Evolutionary conservation across 1,140 invertebrate species (phyloP).

Genomic region (Euura lappo): DNA sequence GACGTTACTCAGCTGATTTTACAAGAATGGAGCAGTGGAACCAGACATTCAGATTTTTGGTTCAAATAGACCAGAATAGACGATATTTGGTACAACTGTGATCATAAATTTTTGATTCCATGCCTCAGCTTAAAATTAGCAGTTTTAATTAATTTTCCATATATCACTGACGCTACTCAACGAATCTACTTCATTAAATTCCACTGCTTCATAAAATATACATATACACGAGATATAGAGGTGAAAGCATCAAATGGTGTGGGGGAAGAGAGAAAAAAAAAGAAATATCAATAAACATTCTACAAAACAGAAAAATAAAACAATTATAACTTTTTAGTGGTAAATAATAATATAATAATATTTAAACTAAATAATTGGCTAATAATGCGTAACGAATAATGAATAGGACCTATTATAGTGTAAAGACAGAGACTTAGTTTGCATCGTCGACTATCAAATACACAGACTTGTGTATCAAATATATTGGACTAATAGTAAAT

Average conservation of each 20-base stretch:
- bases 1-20: background rate
- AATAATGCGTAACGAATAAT: background rate
- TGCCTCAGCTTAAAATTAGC: no score
- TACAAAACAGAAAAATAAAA: constrained; percentile 11
- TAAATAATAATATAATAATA: constrained; percentile 8
- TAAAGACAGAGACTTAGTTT: no score
- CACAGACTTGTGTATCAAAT: background rate
- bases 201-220: background rate
- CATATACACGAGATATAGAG: background rate
- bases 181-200: background rate
- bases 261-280: background rate
- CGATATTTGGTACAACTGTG: background rate
- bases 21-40: background rate
- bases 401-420: background rate
- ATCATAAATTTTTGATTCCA: background rate
- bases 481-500: background rate
- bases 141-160: no score
- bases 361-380: background rate
- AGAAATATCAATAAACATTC: constrained; percentile 5
- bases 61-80: background rate
- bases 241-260: constrained; percentile 9
- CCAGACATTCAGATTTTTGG: background rate
- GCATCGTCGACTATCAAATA: no score
- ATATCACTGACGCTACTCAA: no score
- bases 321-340: constrained; percentile 12